These are phyloP conservation scores for Ichneumoninae sp. DNA, from an alignment of 2,888 invertebrate genomes.

Conservation along the genomic window DNA sequence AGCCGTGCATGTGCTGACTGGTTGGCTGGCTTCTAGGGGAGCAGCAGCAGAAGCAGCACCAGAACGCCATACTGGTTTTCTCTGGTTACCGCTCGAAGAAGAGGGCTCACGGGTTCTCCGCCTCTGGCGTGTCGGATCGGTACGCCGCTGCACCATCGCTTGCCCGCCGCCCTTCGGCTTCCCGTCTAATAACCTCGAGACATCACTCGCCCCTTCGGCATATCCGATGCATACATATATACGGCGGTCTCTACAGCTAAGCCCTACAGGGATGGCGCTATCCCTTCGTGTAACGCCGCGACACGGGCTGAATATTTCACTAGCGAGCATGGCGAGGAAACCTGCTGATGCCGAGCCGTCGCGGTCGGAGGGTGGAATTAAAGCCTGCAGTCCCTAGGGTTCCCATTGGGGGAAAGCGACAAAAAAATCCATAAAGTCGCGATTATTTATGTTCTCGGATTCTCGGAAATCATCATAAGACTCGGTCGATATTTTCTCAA, in stretches of 20 bases:
- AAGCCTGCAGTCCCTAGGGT: background rate
- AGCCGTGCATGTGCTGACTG: slow-evolving; percentile 57
- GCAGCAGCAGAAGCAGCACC: slow-evolving; percentile 9
- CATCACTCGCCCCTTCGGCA: slow-evolving; percentile 14
- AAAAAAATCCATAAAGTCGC: background rate
- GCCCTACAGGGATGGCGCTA: slow-evolving; percentile 12
- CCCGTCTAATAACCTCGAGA: slow-evolving; percentile 41
- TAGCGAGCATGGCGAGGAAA: slow-evolving; percentile 26
- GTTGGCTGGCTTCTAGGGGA: slow-evolving; percentile 56
- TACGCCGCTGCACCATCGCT: slow-evolving; percentile 13
- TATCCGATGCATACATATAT: background rate
- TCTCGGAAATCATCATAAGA: background rate
- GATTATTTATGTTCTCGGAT: background rate
- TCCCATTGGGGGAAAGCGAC: background rate
- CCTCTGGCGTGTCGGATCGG: slow-evolving; percentile 39
- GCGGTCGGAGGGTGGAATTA: slow-evolving; percentile 37
- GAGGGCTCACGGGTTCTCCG: slow-evolving; percentile 37
- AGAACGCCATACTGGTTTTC: slow-evolving; percentile 60
- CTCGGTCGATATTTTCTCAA: background rate
- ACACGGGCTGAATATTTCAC: slow-evolving; percentile 46
- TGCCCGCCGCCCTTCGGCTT: slow-evolving; percentile 28
- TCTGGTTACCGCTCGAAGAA: slow-evolving; percentile 34
- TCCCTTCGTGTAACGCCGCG: slow-evolving; percentile 34
- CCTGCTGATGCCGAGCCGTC: slow-evolving; percentile 11
- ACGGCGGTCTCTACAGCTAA: background rate